phyloP scores from a whole-genome alignment of 2,797 vertebrate genomes.

The Rhodeus uyekii region DNA sequence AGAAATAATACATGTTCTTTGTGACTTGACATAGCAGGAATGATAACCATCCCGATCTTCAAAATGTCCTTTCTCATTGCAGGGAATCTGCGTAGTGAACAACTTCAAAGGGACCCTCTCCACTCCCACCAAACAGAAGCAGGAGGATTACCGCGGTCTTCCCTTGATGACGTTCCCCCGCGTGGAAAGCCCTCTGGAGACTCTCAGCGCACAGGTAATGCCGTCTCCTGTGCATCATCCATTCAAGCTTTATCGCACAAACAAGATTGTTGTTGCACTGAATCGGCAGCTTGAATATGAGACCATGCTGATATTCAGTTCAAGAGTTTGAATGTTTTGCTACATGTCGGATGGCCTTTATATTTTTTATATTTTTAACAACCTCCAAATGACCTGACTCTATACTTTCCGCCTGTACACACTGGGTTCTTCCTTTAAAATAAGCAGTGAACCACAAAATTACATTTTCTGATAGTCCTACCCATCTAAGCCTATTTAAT shows the following conservation, averaged over 20 bases:
- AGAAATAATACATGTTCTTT: not conserved
- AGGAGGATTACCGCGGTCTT: conserved; percentile 89
- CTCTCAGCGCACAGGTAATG: conserved; percentile 95
- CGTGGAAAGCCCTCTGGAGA: conserved; percentile 97
- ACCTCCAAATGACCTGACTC: no score
- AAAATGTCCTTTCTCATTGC: conserved; percentile 21
- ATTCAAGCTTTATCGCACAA: not conserved
- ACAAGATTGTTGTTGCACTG: not conserved
- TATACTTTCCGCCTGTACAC: no score
- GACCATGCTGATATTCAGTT: not conserved
- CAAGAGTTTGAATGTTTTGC: not conserved
- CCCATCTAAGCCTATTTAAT: no score
- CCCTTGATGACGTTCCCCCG: conserved; percentile 97
- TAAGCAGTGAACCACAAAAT: no score
- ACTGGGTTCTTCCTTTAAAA: no score
- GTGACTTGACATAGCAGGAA: not conserved
- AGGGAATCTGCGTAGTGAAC: conserved; percentile 97
- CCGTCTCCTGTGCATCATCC: not conserved
- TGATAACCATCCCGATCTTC: not conserved
- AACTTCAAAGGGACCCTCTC: conserved; percentile 92
- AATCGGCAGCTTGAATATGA: not conserved
- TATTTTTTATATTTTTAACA: no score
- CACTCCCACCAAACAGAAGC: conserved; percentile 85
- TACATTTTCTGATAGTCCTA: no score
- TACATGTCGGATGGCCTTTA: no score